Percentiles rank a stretch among this genome's conserved stretches.
phyloP scores from a whole-genome alignment of 1,140 invertebrate genomes.

The Bombus superbus region DNA sequence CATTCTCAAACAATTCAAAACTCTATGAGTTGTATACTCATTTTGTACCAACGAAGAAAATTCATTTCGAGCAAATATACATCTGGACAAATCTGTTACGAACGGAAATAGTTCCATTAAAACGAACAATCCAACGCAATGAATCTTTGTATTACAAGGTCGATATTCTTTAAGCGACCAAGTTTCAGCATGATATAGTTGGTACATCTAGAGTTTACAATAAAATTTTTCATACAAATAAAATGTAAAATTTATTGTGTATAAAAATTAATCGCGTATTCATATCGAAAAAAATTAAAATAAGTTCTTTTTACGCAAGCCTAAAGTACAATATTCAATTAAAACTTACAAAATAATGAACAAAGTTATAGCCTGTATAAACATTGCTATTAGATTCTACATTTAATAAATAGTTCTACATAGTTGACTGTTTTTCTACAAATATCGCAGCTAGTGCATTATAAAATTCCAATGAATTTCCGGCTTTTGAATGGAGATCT shows the following conservation, averaged over 20 bases:
- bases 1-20: too few species aligned
- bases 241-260: background rate
- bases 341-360: background rate
- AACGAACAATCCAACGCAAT: background rate
- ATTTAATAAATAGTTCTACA: background rate
- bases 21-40: too few species aligned
- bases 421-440: background rate
- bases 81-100: background rate
- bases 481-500: background rate
- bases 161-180: background rate
- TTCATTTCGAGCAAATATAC: background rate
- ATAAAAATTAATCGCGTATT: background rate
- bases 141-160: background rate
- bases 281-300: background rate
- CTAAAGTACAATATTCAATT: too few species aligned
- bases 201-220: background rate
- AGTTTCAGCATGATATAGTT: background rate
- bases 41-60: too few species aligned
- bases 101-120: background rate
- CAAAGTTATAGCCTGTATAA: too few species aligned
- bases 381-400: background rate
- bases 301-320: background rate
- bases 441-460: background rate
- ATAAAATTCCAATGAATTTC: background rate
- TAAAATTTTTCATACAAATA: background rate